phyloP scores from a whole-genome alignment of 2,113 vertebrate genomes.

The Cynopterus brachyotis region DNA sequence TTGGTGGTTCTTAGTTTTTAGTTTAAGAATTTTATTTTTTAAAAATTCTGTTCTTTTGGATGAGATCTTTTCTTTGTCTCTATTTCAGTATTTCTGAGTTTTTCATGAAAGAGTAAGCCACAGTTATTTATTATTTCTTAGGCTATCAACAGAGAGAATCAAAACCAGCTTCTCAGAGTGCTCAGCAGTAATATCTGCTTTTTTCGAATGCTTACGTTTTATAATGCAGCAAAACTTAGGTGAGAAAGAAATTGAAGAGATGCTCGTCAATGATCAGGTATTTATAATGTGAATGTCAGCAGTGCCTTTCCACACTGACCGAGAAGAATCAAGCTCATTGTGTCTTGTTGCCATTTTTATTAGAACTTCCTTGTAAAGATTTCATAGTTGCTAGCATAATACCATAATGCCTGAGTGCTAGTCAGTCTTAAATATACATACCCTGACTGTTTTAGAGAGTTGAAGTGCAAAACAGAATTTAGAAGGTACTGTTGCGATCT shows the following conservation, averaged over 20 bases:
- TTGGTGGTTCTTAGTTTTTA: not conserved
- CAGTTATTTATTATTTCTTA: conserved; percentile 70
- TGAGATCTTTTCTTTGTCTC: not conserved
- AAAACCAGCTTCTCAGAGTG: conserved; percentile 89
- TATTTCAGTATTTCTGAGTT: conserved; percentile 20
- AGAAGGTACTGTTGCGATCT: not conserved
- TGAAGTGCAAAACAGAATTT: not conserved
- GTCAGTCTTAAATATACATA: not conserved
- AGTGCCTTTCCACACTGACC: not conserved
- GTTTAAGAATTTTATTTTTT: not conserved
- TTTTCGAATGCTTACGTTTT: conserved; percentile 93
- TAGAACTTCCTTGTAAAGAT: not conserved
- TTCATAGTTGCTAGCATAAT: not conserved
- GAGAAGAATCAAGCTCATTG: not conserved
- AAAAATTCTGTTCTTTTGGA: not conserved
- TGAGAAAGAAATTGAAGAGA: conserved; percentile 85
- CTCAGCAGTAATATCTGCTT: conserved; percentile 88
- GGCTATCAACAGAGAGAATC: conserved; percentile 90
- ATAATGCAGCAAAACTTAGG: conserved; percentile 86
- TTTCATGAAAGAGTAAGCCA: conserved; percentile 10
- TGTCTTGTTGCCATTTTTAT: not conserved
- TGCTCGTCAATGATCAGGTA: conserved; percentile 94
- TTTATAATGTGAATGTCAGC: not conserved
- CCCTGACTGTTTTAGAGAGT: not conserved
- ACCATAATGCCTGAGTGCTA: not conserved